Evolutionary conservation across 2,797 vertebrate species (phyloP).

Genomic region (Falco columbarius): DNA sequence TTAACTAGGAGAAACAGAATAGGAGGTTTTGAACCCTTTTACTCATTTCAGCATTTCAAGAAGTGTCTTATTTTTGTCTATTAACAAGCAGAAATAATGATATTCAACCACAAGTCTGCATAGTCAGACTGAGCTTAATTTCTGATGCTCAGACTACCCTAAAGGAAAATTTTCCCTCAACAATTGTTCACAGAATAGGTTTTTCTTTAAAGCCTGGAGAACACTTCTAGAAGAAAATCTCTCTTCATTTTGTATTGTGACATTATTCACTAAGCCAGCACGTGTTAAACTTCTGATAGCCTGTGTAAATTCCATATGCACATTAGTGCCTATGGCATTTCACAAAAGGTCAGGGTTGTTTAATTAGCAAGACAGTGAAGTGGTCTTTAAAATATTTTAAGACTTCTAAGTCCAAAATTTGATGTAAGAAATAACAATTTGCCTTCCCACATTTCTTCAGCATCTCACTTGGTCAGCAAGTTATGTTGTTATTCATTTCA

Average conservation of each 20-base stretch:
- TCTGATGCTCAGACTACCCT: background rate
- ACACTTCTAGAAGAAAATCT: constrained; percentile 13
- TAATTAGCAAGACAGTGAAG: constrained; percentile 62
- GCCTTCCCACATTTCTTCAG: background rate
- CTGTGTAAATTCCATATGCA: constrained; percentile 47
- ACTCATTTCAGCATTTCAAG: background rate
- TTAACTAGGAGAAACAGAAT: background rate
- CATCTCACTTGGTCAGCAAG: background rate
- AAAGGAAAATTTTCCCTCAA: background rate
- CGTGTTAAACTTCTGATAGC: constrained; percentile 19
- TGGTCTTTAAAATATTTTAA: constrained; percentile 60
- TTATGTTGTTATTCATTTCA: background rate
- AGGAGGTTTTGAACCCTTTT: background rate
- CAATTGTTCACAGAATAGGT: background rate
- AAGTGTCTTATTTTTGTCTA: background rate
- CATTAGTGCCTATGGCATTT: constrained; percentile 39
- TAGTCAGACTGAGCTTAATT: background rate
- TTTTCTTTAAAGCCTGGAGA: constrained; percentile 16
- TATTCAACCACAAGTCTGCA: background rate
- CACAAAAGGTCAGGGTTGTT: constrained; percentile 65
- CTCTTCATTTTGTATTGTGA: background rate
- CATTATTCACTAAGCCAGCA: constrained; percentile 48
- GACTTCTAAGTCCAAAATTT: constrained; percentile 3
- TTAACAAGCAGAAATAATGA: background rate
- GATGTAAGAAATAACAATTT: constrained; percentile 46